These are phyloP conservation scores for Thysanoteuthis rhombus DNA, from an alignment of 2,888 invertebrate species.

Conservation along the genomic window DNA sequence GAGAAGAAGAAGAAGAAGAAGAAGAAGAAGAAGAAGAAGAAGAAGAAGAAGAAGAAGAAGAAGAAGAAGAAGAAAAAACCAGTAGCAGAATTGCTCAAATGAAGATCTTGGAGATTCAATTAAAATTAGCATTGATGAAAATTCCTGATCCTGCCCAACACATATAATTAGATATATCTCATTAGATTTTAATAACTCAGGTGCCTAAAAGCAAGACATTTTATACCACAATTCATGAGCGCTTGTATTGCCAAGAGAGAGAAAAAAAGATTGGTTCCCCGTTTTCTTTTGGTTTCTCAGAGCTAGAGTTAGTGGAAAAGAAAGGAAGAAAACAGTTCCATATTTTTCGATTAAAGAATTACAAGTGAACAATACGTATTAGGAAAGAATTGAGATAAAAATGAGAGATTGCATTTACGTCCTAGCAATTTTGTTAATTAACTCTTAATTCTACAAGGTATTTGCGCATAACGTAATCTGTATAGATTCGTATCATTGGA, in stretches of 20 bases:
- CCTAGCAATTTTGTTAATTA: neutral
- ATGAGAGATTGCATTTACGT: neutral
- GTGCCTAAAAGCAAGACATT: too few species aligned
- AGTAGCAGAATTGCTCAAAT: too few species aligned
- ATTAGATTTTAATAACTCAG: neutral
- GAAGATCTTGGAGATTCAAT: neutral
- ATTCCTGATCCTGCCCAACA: neutral
- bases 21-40: neutral
- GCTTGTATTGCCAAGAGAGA: neutral
- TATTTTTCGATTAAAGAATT: neutral
- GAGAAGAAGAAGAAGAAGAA: neutral
- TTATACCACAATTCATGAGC: neutral
- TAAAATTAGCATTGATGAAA: neutral
- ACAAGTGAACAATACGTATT: too few species aligned
- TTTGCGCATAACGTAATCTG: neutral
- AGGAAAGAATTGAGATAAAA: neutral
- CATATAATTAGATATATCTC: neutral
- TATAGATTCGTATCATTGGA: neutral
- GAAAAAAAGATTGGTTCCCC: neutral
- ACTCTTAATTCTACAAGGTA: neutral
- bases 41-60: slow-evolving; percentile 33
- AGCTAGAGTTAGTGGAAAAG: neutral
- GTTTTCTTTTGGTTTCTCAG: neutral
- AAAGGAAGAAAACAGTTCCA: neutral
- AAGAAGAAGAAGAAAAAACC: slow-evolving; percentile 26